Conservation (phyloP, 2,888 invertebrate species). For the Hirtodrosophila confusa region DNA sequence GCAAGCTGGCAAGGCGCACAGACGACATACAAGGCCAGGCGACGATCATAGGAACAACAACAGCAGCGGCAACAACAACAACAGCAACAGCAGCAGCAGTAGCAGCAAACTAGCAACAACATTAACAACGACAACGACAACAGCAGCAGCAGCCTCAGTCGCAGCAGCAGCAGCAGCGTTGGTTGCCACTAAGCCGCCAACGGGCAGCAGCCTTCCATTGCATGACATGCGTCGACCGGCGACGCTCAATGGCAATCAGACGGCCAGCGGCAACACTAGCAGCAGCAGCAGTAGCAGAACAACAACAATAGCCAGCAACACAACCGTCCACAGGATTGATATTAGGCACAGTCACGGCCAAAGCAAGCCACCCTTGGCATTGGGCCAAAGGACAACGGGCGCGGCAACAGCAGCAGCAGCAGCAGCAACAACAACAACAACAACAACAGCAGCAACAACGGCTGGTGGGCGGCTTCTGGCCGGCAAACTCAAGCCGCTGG, state of each 20-base stretch:
- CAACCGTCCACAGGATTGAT: conserved; percentile 60
- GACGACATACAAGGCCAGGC: conserved; percentile 44
- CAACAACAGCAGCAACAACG: conserved; percentile 4
- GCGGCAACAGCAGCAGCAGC: conserved; percentile 14
- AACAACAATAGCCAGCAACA: conserved; percentile 45
- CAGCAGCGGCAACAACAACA: conserved; percentile 58
- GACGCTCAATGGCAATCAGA: conserved; percentile 72
- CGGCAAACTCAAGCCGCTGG: conserved; percentile 39
- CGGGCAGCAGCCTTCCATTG: conserved; percentile 29
- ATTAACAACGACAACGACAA: conserved; percentile 57
- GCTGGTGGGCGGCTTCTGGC: conserved; percentile 27
- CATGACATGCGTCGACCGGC: conserved; percentile 79
- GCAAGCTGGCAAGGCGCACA: conserved; percentile 33
- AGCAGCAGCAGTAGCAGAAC: conserved; percentile 42
- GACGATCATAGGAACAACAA: conserved; percentile 56
- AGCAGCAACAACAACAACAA: conserved; percentile 8
- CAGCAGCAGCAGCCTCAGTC: conserved; percentile 49
- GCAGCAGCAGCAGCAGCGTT: background rate
- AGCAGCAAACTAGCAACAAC: conserved; percentile 58
- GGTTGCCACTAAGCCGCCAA: conserved; percentile 12
- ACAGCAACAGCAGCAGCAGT: conserved; percentile 60
- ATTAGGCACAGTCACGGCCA: conserved; percentile 41
- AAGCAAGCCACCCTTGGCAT: conserved; percentile 20
- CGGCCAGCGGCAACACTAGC: conserved; percentile 46
- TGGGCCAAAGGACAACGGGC: background rate